phyloP scores from a whole-genome alignment of 2,888 invertebrate genomes.

The Danaus chrysippus region DNA sequence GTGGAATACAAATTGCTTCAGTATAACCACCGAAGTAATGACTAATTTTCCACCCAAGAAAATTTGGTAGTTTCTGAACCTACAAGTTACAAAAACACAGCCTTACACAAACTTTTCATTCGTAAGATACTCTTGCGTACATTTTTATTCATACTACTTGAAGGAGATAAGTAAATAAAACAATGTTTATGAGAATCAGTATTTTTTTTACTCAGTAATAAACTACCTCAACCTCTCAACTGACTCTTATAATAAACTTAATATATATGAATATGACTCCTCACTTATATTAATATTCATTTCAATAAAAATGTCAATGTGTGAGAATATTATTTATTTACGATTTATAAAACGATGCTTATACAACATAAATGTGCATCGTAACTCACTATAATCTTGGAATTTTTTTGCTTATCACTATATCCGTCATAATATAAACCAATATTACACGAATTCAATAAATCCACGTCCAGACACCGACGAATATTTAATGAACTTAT shows the following conservation, averaged over 20 bases:
- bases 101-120: too few species aligned
- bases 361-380: conserved; percentile 55
- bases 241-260: conserved; percentile 65
- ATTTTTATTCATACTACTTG: too few species aligned
- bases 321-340: conserved; percentile 60
- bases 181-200: conserved; percentile 58
- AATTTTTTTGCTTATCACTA: conserved; percentile 44
- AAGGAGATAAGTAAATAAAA: conserved; percentile 30
- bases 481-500: conserved; percentile 36
- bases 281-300: conserved; percentile 56
- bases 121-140: too few species aligned
- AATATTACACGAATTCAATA: conserved; percentile 52
- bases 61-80: too few species aligned
- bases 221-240: conserved; percentile 64
- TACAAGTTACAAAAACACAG: too few species aligned
- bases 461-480: conserved; percentile 42
- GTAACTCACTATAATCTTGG: conserved; percentile 52
- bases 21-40: too few species aligned
- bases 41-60: too few species aligned
- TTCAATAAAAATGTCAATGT: conserved; percentile 63
- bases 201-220: conserved; percentile 72
- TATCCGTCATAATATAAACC: conserved; percentile 40
- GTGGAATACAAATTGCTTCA: too few species aligned
- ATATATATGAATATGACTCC: conserved; percentile 76
- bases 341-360: conserved; percentile 58